Evolutionary conservation across 35 echinoderm and acorn worm species (phyloP).

Genomic region (Apostichopus parvimensis): DNA sequence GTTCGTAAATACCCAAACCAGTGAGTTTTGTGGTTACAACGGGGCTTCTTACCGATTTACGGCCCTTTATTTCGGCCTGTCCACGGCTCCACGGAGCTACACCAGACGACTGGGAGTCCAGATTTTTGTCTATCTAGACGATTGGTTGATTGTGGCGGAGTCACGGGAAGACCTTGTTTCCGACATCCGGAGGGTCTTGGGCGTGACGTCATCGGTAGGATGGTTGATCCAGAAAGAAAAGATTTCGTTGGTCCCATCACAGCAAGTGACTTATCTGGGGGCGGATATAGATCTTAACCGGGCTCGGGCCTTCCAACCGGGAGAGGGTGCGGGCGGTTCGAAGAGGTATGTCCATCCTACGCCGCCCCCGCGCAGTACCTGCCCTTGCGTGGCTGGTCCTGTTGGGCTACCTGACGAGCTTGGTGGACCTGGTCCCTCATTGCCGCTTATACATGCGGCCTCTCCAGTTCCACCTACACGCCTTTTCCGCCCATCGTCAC

Average conservation of each 20-base stretch:
- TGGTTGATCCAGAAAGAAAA: too few relatives aligned
- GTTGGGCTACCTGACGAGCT: neutral
- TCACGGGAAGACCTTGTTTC: neutral
- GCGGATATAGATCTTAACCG: too few relatives aligned
- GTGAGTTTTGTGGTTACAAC: neutral
- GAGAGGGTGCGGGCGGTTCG: too few relatives aligned
- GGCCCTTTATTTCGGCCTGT: neutral
- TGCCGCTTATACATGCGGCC: conserved; percentile 4
- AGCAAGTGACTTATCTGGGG: too few relatives aligned
- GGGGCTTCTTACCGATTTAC: neutral
- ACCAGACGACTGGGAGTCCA: neutral
- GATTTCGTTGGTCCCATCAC: too few relatives aligned
- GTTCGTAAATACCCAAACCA: too few relatives aligned
- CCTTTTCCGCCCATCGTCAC: too few relatives aligned
- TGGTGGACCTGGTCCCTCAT: neutral
- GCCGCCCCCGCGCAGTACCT: neutral
- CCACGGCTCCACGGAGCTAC: neutral
- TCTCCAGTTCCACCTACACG: too few relatives aligned
- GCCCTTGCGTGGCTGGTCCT: neutral
- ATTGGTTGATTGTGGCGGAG: neutral
- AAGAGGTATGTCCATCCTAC: neutral
- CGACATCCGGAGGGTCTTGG: too few relatives aligned
- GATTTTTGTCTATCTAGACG: neutral
- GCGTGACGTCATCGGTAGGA: too few relatives aligned
- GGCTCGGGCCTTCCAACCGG: neutral